Evolutionary conservation across 2,888 invertebrate species (phyloP), one percentile per base, ranked within the genome.

Genomic region (Hypselothyrea guttata): DNA sequence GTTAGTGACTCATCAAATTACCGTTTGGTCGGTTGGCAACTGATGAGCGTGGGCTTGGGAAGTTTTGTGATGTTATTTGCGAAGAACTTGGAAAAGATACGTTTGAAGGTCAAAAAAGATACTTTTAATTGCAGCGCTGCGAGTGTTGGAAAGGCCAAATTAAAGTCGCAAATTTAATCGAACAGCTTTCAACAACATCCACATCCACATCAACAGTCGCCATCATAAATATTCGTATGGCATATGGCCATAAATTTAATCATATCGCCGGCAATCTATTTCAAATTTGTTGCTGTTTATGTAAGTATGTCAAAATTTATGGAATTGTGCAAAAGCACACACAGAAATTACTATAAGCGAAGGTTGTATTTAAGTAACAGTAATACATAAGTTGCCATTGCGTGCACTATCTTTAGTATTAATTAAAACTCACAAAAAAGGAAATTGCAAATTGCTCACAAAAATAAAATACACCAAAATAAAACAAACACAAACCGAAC

Each of bases 401-500:
- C 22, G 22, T 46, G 53, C 77, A 76, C 77, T 82, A 84, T 84
- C 74, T 84, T 72, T 75, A 78, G 84, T 82, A 70, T 82, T 84
- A 82, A 81, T 84, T 81, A 84, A 81, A 84, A 78, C 30, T 42
- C 53, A 59, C 79, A 54, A 72, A 84, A 82, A 64, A 57, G 78
- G 82, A 72, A 81, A 82, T 77, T 75, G 63, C 75, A 75, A 82
- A 78, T 78, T 84, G 75, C 82, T 84, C 77, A 79, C 64, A 42
- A 45, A 16, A 47, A 18, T 35, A 35, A 38, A 16, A 13, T 45
- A 27, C 13, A 45, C 18, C 68, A 71, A 63, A 67, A 52, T 53
- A 66, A 61, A 67, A 53, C 5, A 60, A 46, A 22, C 15, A 7
- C 46, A 58, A 30, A 34, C 40, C 35, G 42, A 53, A 35, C 38